Evolutionary conservation across 2,888 invertebrate species (phyloP), one percentile per base, ranked within the genome.

Genomic region (Cactoblastis cactorum): DNA sequence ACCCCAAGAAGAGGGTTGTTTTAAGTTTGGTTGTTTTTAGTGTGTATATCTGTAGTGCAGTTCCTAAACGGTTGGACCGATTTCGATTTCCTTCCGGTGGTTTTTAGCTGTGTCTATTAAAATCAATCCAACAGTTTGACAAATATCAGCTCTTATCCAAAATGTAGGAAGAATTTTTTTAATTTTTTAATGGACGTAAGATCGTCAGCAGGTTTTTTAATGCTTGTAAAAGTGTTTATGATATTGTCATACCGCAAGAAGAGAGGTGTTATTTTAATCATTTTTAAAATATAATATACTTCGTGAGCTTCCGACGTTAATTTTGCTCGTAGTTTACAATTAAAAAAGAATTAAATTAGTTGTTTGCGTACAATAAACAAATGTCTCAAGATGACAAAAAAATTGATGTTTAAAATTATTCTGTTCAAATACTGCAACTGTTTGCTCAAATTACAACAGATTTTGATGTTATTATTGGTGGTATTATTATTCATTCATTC

Each of bases 341-440:
- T 54, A 52, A 51, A 63, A 68, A 54, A 57, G 68, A 67, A 68
- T 70, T 58, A 60, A 60, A 62, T 61, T 63, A 54, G 53, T 70
- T 64, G 62, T 69, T 53, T 62, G 64, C 69, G 68, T 75, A 80
- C 74, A 79, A 80, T 77, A 77, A 76, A 32, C 43, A 63, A n/a
- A n/a, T 83, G 84, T 83, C 83, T 69, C 65, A 71, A 74, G 77
- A 77, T 67, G 74, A 81, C 79, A 76, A 77, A 81, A 77, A 73
- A 75, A 59, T 4, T 28, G 49, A 37, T 54, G 63, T 71, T 67
- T 71, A 58, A 74, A 62, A 62, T 58, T 62, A 62, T 74, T 76
- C 71, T 69, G 56, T 69, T 76, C 77, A 80, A 80, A 78, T 77
- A 79, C 65, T 61, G 77, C 77, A 83, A 84, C 76, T 65, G 62